Percentiles rank a stretch among this genome's conserved stretches.
These are phyloP conservation scores for Lytechinus variegatus DNA, from an alignment of 35 echinoderm and acorn worm genomes.

Conservation along the genomic window DNA sequence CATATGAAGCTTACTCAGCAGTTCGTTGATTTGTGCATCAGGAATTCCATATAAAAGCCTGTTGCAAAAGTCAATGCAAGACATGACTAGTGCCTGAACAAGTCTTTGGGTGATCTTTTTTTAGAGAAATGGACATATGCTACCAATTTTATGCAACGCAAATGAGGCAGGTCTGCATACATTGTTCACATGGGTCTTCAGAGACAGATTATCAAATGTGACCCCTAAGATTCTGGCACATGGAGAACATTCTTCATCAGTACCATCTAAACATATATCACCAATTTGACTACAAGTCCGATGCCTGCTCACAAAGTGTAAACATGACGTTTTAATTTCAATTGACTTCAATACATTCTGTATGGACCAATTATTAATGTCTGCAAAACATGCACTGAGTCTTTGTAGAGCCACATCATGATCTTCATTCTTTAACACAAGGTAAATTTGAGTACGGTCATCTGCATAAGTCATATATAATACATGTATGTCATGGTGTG, in stretches of 20 bases:
- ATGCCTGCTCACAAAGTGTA: too few species aligned
- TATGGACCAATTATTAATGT: not conserved
- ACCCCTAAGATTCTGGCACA: too few species aligned
- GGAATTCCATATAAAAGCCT: not conserved
- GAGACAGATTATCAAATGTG: too few species aligned
- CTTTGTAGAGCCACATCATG: not conserved
- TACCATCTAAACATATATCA: too few species aligned
- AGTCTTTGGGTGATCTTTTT: not conserved
- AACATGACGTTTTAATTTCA: too few species aligned
- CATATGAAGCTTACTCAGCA: too few species aligned
- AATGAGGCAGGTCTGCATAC: not conserved
- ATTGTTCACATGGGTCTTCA: not conserved
- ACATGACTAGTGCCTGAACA: not conserved
- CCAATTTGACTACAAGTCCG: too few species aligned
- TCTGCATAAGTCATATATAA: not conserved
- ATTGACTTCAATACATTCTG: not conserved
- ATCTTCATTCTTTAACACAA: not conserved
- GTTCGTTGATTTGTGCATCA: too few species aligned
- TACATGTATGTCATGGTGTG: not conserved
- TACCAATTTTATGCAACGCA: not conserved
- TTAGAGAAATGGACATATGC: not conserved
- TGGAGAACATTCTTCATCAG: too few species aligned
- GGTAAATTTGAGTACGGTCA: conserved; percentile 22
- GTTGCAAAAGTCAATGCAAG: conserved; percentile 39
- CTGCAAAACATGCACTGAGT: not conserved